These are phyloP conservation scores for Asarcornis scutulata DNA, from an alignment of 2,113 vertebrate genomes.

Conservation along the genomic window DNA sequence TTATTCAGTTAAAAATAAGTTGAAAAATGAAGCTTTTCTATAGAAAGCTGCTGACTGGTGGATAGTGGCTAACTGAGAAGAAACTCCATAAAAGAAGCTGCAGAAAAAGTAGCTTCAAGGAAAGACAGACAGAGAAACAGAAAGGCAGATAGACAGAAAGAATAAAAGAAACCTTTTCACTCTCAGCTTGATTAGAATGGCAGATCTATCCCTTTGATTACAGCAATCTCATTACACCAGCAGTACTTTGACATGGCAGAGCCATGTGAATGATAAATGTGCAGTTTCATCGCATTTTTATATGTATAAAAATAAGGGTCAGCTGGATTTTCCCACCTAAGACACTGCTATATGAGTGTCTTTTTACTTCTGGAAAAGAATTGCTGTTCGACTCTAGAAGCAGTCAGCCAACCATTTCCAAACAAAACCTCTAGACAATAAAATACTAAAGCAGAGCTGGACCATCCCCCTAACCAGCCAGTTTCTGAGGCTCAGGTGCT, in stretches of 20 bases:
- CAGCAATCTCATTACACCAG: not conserved
- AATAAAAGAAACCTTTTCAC: not conserved
- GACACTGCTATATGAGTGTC: accelerated
- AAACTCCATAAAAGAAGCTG: not conserved
- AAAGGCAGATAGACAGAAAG: not conserved
- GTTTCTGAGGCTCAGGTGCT: not conserved
- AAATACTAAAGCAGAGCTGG: not conserved
- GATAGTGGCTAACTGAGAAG: not conserved
- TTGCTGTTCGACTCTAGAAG: not conserved
- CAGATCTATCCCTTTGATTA: not conserved
- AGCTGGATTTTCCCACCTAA: not conserved
- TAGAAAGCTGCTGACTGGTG: not conserved
- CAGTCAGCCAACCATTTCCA: not conserved
- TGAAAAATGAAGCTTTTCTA: not conserved
- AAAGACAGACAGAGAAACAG: not conserved
- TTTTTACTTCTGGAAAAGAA: not conserved
- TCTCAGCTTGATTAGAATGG: not conserved
- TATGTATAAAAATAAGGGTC: not conserved
- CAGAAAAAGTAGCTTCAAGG: not conserved
- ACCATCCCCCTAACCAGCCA: not conserved
- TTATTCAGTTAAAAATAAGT: not conserved
- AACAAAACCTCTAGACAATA: not conserved
- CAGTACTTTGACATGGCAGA: not conserved
- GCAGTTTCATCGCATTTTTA: not conserved
- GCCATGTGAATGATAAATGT: not conserved